These are phyloP conservation scores for Apoda limacodes DNA, from an alignment of 2,888 invertebrate species.

Conservation along the genomic window DNA sequence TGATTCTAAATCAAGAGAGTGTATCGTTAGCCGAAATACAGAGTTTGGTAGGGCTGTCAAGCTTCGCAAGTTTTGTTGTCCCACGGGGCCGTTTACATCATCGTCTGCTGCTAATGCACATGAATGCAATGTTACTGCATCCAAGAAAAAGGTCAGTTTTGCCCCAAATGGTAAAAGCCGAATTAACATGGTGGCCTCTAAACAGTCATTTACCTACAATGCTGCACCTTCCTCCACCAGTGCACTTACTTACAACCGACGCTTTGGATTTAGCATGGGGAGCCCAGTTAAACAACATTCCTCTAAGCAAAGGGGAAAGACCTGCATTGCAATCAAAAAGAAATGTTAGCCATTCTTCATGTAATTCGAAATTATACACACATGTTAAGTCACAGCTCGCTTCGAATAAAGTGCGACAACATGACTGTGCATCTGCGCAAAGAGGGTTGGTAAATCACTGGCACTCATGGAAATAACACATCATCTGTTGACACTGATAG, in stretches of 20 bases:
- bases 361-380: conserved; percentile 9
- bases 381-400: conserved; percentile 2
- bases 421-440: conserved; percentile 16
- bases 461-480: conserved; percentile 16
- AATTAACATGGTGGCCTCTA: conserved; percentile 19
- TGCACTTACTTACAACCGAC: conserved; percentile 19
- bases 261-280: conserved; percentile 22
- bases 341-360: conserved; percentile 18
- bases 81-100: conserved; percentile 19
- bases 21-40: conserved; percentile 16
- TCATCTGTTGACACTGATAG: conserved; percentile 13
- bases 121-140: conserved; percentile 7
- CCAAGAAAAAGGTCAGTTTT: conserved; percentile 1
- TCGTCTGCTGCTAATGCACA: conserved; percentile 12
- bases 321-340: conserved; percentile 20
- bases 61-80: too few relatives aligned
- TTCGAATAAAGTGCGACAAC: conserved; percentile 24
- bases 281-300: conserved; percentile 16
- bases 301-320: conserved; percentile 10
- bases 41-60: conserved; percentile 18
- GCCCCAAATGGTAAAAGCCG: conserved; percentile 1
- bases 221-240: conserved; percentile 14
- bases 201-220: conserved; percentile 10
- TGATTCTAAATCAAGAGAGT: conserved; percentile 2
- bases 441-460: conserved; percentile 24